Evolutionary conservation across 2,888 invertebrate genomes (phyloP), one percentile per base, ranked within the genome.

Genomic region (Sclerodermus sp.): DNA sequence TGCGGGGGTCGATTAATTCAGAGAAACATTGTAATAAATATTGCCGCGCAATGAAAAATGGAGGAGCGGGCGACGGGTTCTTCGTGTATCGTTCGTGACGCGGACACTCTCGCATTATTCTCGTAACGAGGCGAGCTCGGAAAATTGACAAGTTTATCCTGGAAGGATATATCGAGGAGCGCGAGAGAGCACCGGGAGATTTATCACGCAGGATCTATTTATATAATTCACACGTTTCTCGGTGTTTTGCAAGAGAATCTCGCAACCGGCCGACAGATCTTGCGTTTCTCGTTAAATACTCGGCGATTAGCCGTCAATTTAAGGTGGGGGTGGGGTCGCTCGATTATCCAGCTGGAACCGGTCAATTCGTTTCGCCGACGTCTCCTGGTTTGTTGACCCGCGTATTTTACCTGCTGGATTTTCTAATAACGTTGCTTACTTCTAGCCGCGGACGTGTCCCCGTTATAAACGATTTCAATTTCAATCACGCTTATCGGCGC

Each of bases 251-350:
- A 16, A 38, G 38, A 12, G 15, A 38, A 34, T 63, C 58, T 63
- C 61, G 64, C 64, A 63, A 63, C 55, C 42, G 44, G 37, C 52
- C 38, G 43, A 36, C 14, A 55, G 58, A 56, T 61, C 60, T 64
- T 64, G 57, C 53, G 57, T 63, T 58, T 64, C 61, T 58, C 63
- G 51, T 64, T 64, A 64, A 63, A 57, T 57, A 55, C 56, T 58
- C 57, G 6, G 58, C 63, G 61, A 63, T 63, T 63, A 63, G 61
- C 58, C 64, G 64, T 64, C 63, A 64, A 63, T 61, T 63, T 64
- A 60, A 60, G 58, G 23, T 23, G 23, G 23, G 23, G 23, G 23
- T 23, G 23, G 23, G 23, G 23, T 23, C 23, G 47, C 50, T 61
- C 60, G 61, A 63, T 63, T 61, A 64, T 64, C 64, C 61, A 58